phyloP scores from a whole-genome alignment of 2,797 vertebrate genomes.

The Gouania willdenowi region DNA sequence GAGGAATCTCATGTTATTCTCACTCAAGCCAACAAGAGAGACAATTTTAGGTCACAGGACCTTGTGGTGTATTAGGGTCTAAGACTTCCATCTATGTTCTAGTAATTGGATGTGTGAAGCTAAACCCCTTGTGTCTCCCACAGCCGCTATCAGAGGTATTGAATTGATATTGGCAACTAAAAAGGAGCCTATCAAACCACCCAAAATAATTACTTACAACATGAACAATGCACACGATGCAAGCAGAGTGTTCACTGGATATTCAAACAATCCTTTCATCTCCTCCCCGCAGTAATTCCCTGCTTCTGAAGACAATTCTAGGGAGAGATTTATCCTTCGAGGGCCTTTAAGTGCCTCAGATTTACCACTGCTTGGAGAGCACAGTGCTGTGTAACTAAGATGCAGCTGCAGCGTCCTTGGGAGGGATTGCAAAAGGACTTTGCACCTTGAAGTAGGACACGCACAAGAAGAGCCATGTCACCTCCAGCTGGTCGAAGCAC shows the following conservation, averaged over 20 bases:
- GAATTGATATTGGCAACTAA: slow-evolving; percentile 59
- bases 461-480: slow-evolving; percentile 60
- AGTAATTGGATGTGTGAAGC: slow-evolving; percentile 68
- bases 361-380: slow-evolving; percentile 41
- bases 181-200: slow-evolving; percentile 48
- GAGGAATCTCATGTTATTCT: slow-evolving; percentile 66
- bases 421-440: slow-evolving; percentile 56
- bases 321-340: slow-evolving; percentile 47
- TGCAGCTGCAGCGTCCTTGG: slow-evolving; percentile 64
- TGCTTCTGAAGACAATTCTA: slow-evolving; percentile 49
- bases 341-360: slow-evolving; percentile 56
- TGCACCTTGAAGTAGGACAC: slow-evolving; percentile 68
- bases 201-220: slow-evolving; percentile 48
- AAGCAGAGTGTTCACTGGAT: slow-evolving; percentile 35
- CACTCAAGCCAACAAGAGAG: slow-evolving; percentile 47
- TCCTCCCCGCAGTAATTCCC: slow-evolving; percentile 47
- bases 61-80: slow-evolving; percentile 68
- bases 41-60: slow-evolving; percentile 66
- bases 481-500: slow-evolving; percentile 66
- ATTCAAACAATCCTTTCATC: slow-evolving; percentile 57
- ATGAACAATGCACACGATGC: slow-evolving; percentile 38
- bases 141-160: slow-evolving; percentile 48
- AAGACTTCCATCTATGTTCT: slow-evolving; percentile 68
- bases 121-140: slow-evolving; percentile 53
- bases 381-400: slow-evolving; percentile 42